A percentile compares a stretch with the other conserved stretches of the same genome.
Conservation (phyloP, 2,888 invertebrate species). For the Cantharis flavilabris region DNA sequence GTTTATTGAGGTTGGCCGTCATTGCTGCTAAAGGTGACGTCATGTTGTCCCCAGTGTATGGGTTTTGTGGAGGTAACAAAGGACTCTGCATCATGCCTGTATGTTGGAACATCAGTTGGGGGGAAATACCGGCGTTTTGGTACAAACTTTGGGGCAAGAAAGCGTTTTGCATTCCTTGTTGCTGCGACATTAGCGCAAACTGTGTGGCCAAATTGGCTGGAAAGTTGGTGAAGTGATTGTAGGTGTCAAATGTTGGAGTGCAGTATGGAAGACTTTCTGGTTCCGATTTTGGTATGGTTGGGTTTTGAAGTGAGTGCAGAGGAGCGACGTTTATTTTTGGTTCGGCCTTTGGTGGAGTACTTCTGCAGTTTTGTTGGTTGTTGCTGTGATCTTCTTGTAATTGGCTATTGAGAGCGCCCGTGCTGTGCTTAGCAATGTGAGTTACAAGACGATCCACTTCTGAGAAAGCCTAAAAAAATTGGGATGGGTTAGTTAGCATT, state of each 20-base stretch:
- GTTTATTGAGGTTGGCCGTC: conserved; percentile 60
- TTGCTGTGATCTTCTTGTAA: conserved; percentile 47
- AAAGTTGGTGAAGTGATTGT: conserved; percentile 52
- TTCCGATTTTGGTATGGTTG: conserved; percentile 35
- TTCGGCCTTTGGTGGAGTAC: conserved; percentile 42
- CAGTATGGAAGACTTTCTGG: conserved; percentile 40
- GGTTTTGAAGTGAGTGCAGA: conserved; percentile 51
- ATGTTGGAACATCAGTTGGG: conserved; percentile 55
- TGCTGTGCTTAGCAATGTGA: conserved; percentile 73
- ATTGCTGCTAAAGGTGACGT: conserved; percentile 58
- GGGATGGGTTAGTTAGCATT: not conserved
- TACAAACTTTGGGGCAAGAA: conserved; percentile 52
- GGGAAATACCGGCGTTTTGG: conserved; percentile 48
- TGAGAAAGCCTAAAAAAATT: conserved; percentile 64
- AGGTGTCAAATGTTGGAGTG: conserved; percentile 53
- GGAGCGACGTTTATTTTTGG: conserved; percentile 54
- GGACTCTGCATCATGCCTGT: conserved; percentile 52
- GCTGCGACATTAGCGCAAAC: conserved; percentile 54
- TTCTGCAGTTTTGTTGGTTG: conserved; percentile 32
- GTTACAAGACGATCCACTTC: conserved; percentile 69
- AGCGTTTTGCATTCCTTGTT: conserved; percentile 47
- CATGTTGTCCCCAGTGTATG: conserved; percentile 49
- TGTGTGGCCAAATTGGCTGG: conserved; percentile 53
- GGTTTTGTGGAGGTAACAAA: conserved; percentile 45
- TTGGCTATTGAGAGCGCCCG: conserved; percentile 60